Base-by-base conservation (phyloP, 2,797 vertebrate species). In the Ctenosaura bakeri region DNA sequence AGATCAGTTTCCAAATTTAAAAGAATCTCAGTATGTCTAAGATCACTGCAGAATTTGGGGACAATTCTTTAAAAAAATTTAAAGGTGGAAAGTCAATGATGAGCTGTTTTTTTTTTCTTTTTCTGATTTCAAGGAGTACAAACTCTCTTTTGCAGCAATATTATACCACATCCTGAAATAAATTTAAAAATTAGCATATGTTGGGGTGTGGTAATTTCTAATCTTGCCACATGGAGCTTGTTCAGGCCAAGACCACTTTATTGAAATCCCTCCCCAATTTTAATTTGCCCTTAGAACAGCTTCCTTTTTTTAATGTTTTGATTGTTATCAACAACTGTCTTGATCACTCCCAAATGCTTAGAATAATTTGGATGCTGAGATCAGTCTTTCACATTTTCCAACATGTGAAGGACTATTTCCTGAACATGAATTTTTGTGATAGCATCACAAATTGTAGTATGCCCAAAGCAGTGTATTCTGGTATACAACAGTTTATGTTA, bases 101-200 rank as follows among this genome's bases (percentile, higher is more conserved):
- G 20, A 46, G 20, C 10, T 32, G 20, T 10, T 29, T 71, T 56
- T 46, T 46, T 62, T 71, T 46, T 32, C 13, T 8, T 12, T 52
- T 71, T 26, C 73, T 1, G 22, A 50, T 66, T 84, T 52, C 46
- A 78, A 66, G 56, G 84, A 38, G 18, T 78, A 38, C 42, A n/a
- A 35, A 12, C 56, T 54, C 42, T 83, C 46, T 38, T 24, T 76
- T 74, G 54, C 74, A 6, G 35, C 52, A 76, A 50, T 38, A 88
- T 42, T 88, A 50, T 35, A 83, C 38, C 26, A 88, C 69, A 83
- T 76, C 69, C 80, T 89, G 81, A 76, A 83, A 62, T 32, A 46
- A 9, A 76, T 83, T 74, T 74, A 69, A 88, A 83, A 76, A 83
- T 83, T 20, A 83, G 54, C 69, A 88, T 54, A 46, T 88, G 66